Evolutionary conservation across 2,113 vertebrate genomes (phyloP), one percentile per base, ranked within the genome.

Genomic region (Cyprinodon brontotheroides): DNA sequence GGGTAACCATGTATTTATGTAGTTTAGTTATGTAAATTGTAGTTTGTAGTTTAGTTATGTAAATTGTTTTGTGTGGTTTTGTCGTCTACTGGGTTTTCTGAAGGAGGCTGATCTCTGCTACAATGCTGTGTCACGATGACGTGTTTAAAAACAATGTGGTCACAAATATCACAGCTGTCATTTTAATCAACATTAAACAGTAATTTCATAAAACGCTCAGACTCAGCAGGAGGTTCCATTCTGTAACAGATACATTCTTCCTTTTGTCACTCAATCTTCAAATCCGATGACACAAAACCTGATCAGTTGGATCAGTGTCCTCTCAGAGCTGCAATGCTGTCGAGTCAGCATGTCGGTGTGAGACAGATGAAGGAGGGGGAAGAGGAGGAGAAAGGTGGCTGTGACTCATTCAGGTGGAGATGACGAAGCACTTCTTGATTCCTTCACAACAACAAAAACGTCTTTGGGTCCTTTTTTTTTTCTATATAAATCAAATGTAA

Each of bases 341-440:
- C 78, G 75, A 87, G 63, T 83, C 13, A 59, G 79, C 83, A 82
- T 36, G 62, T 78, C 43, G 78, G 43, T 39, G 47, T 65, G 72
- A 67, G 75, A 63, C 1, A 40, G 59, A 64, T 68, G 3, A 50
- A n/a, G 13, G 59, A 64, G 38, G 62, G 41, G 15, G 71, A 61
- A 39, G 57, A n/a, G 15, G 75, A 38, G 64, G 47, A 12, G 43
- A 14, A 22, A 10, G 41, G 47, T 11, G 48, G 65, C 4, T 72
- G 67, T 89, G 88, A 89, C 61, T 89, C 74, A 86, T 74, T 78
- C 80, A 85, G 82, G 79, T 81, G 61, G 57, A 45, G 76, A 86
- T 89, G 91, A 91, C 89, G 53, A 83, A 84, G 91, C 89, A 77
- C 65, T 86, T 89, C 85, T 66, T 0, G 0, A 62, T 73, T n/a